A percentile compares a stretch with the other conserved stretches of the same genome.
Evolutionary conservation across 2,888 invertebrate genomes (phyloP).

Genomic region (Quadroppia sp.): DNA sequence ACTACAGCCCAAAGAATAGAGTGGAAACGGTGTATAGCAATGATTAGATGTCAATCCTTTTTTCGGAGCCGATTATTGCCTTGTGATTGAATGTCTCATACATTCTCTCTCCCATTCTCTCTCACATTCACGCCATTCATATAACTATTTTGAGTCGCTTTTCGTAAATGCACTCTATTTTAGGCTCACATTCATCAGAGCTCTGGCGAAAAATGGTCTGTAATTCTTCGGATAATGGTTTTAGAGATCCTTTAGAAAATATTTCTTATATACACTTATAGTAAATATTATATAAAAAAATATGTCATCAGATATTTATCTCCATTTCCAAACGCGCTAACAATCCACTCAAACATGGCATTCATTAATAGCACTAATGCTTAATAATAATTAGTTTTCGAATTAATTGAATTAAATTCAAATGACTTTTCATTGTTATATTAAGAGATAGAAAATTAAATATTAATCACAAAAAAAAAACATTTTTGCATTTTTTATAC

Average conservation of each 20-base stretch:
- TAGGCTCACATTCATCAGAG: no score
- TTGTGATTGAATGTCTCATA: not conserved
- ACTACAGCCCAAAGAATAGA: not conserved
- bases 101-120: not conserved
- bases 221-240: slow-evolving; percentile 17
- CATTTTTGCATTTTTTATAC: no score
- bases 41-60: slow-evolving; percentile 30
- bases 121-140: no score
- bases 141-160: no score
- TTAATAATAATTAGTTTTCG: not conserved
- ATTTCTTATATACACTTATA: not conserved
- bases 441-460: no score
- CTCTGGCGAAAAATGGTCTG: no score
- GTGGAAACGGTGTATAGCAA: not conserved
- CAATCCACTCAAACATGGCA: not conserved
- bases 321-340: not conserved
- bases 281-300: slow-evolving; percentile 18
- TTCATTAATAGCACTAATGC: not conserved
- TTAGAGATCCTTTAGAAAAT: not conserved
- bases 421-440: no score
- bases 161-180: no score
- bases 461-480: no score
- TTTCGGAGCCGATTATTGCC: slow-evolving; percentile 29
- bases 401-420: no score
- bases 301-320: slow-evolving; percentile 11